A percentile compares a stretch with the other conserved stretches of the same genome.
Evolutionary conservation across 2,888 invertebrate genomes (phyloP).

Genomic region (Dromius quadrimaculatus): DNA sequence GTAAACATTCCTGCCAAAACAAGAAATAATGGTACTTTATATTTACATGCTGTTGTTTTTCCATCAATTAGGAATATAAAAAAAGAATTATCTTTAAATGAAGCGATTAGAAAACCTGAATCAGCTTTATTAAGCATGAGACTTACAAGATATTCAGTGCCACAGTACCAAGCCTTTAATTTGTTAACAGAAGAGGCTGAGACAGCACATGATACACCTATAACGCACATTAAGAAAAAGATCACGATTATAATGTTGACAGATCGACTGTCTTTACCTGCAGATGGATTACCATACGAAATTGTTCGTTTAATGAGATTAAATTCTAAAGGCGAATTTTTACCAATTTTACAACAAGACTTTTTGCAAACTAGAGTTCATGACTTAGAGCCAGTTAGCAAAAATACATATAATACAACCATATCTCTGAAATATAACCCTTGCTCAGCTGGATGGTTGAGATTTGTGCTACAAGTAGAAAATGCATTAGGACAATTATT

Average conservation of each 20-base stretch:
- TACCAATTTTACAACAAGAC: slow-evolving; percentile 88
- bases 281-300: slow-evolving; percentile 61
- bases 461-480: slow-evolving; percentile 83
- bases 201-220: slow-evolving; percentile 67
- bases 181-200: slow-evolving; percentile 71
- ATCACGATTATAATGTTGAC: slow-evolving; percentile 83
- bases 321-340: slow-evolving; percentile 73
- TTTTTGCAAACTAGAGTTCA: slow-evolving; percentile 83
- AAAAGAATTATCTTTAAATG: slow-evolving; percentile 69
- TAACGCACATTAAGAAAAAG: slow-evolving; percentile 80
- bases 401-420: slow-evolving; percentile 73
- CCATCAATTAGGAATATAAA: slow-evolving; percentile 70
- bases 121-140: slow-evolving; percentile 74
- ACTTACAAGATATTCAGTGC: slow-evolving; percentile 80
- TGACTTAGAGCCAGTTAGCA: slow-evolving; percentile 74
- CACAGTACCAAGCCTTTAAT: slow-evolving; percentile 81
- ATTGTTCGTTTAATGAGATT: slow-evolving; percentile 68
- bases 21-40: slow-evolving; percentile 86
- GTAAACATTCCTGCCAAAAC: slow-evolving; percentile 81
- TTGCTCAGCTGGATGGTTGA: slow-evolving; percentile 81
- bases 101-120: slow-evolving; percentile 72
- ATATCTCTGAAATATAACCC: slow-evolving; percentile 82
- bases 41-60: slow-evolving; percentile 79
- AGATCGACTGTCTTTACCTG: slow-evolving; percentile 68
- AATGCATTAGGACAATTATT: slow-evolving; percentile 78